Evolutionary conservation across 2,888 invertebrate genomes (phyloP), one percentile per base, ranked within the genome.

Genomic region (Leptura quadrifasciata): DNA sequence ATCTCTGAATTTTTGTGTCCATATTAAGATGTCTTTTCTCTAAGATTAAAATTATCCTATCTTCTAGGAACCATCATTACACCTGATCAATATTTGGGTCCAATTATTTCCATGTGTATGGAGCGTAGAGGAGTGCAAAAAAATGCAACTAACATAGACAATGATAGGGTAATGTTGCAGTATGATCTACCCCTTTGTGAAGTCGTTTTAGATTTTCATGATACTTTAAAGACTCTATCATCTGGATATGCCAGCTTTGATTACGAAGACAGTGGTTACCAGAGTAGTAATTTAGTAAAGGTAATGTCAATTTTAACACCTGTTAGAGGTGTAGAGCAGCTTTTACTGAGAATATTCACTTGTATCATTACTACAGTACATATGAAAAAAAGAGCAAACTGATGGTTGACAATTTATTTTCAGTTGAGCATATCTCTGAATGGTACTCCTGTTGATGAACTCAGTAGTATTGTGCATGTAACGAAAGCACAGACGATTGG

Each of bases 231-330:
- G 89, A 94, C 95, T 15, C 84, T 96, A 18, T 95, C 96, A 2
- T 98, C 98, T 0, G 99, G 99, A 35, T 99, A 97, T 90, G 99
- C 98, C 0, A 96, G 96, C 87, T 98, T 98, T 87, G 97, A 97
- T 89, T 98, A 98, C 86, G 97, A 97, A 88, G 95, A 97, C 86
- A 89, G 93, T 84, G 98, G 96, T 1, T 99, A 95, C 88, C 93
- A 95, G 86, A 87, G 88, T 78, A 94, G 97, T 77, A 90, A 94
- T 76, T 90, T 99, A 84, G 94, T 95, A 0, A 96, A 96, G 89
- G 94, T 97, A 88, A 39, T 39, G 2, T 12, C 0, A 39, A 8
- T 39, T 12, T 31, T 31, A 31, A 31, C 6, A 31, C 6, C 27
- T 5, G 6, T 31, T 6, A 8, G 8, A 31, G 3, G 27, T 31